A percentile compares a stretch with the other conserved stretches of the same genome.
Evolutionary conservation across 2,888 invertebrate species (phyloP).

Genomic region (Matsumyia berberina): DNA sequence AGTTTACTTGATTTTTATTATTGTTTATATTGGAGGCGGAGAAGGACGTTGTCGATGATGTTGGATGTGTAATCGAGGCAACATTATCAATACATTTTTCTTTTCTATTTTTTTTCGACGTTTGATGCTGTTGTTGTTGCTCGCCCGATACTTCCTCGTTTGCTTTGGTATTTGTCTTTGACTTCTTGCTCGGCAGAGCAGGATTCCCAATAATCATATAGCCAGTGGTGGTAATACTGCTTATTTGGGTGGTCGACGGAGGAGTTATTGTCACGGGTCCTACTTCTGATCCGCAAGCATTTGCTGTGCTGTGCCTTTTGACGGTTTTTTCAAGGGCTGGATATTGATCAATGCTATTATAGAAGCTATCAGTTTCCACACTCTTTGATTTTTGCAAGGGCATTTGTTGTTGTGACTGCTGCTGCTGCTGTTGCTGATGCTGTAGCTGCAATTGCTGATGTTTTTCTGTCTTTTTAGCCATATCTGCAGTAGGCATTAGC

Average conservation of each 20-base stretch:
- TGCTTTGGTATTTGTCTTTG: conserved; percentile 71
- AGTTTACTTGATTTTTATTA: conserved; percentile 70
- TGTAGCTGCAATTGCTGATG: conserved; percentile 62
- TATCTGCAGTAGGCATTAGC: conserved; percentile 23
- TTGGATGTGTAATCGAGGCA: conserved; percentile 57
- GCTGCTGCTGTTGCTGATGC: conserved; percentile 47
- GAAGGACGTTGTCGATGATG: conserved; percentile 64
- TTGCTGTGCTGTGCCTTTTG: conserved; percentile 82
- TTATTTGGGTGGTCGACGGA: conserved; percentile 51
- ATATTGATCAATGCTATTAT: conserved; percentile 84
- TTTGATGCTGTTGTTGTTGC: conserved; percentile 45
- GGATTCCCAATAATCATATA: conserved; percentile 34
- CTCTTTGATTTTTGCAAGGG: conserved; percentile 83
- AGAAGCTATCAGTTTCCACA: conserved; percentile 82
- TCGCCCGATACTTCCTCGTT: conserved; percentile 50
- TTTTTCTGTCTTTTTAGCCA: conserved; percentile 38
- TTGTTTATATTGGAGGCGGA: conserved; percentile 59
- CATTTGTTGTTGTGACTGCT: conserved; percentile 72
- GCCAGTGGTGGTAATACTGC: conserved; percentile 37
- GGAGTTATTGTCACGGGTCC: conserved; percentile 34
- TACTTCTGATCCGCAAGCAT: conserved; percentile 77
- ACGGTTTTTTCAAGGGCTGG: conserved; percentile 84
- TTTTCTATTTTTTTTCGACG: conserved; percentile 65
- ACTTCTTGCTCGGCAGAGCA: conserved; percentile 54
- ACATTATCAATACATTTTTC: conserved; percentile 52